Conservation (phyloP, 1,140 invertebrate species). For the Thaumatotibia leucotreta region DNA sequence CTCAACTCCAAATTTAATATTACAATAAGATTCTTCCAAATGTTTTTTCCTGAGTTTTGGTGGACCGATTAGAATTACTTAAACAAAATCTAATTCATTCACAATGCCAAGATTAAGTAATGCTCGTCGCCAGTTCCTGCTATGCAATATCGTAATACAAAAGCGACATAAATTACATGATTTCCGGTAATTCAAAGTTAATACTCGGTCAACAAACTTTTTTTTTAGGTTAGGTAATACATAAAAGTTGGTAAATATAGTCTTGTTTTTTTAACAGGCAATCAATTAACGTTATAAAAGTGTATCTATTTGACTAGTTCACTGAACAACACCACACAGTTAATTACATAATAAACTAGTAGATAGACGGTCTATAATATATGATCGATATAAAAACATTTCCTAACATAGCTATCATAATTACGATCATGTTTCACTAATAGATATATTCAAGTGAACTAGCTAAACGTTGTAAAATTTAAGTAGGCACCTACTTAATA, state of each 20-base stretch:
- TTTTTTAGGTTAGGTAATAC: not conserved
- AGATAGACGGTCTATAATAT: not conserved
- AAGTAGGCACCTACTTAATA: too few species aligned
- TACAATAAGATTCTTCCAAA: too few species aligned
- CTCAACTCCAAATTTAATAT: too few species aligned
- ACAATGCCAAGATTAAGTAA: not conserved
- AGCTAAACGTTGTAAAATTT: too few species aligned
- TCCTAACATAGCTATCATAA: not conserved
- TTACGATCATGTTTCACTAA: not conserved
- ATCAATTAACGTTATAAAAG: too few species aligned
- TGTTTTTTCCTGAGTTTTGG: too few species aligned
- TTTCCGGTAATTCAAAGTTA: not conserved
- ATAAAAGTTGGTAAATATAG: not conserved
- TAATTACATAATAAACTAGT: not conserved
- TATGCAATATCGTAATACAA: not conserved
- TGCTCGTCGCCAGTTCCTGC: not conserved
- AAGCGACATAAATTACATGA: not conserved
- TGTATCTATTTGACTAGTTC: not conserved
- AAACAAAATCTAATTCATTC: too few species aligned
- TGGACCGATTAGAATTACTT: too few species aligned
- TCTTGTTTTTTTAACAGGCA: too few species aligned
- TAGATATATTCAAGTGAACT: too few species aligned
- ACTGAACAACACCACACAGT: not conserved
- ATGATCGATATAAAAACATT: not conserved
- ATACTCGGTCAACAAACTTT: not conserved